Base-by-base conservation (phyloP, 1,140 invertebrate species). In the Drosophila parvula region DNA sequence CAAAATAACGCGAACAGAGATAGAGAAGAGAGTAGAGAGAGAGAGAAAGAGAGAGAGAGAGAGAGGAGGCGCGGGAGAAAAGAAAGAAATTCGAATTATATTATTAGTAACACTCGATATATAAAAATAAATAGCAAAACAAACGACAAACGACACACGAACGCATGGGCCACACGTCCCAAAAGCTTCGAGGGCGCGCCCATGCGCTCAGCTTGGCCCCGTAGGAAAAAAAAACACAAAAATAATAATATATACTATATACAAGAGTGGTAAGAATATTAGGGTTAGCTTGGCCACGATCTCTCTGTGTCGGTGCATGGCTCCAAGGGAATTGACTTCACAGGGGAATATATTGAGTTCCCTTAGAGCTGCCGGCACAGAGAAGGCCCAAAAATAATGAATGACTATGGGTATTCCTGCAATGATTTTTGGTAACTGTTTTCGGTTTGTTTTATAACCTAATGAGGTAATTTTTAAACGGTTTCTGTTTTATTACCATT, bases 101-200 rank as follows among this genome's bases (percentile, higher is more conserved):
- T 89, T 71, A 88, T 88, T 89, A 88, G 83, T 88, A 77, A 89
- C 73, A 89, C 81, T 82, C 75, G 58, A 79, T 67, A 59, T 79
- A 59, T 74, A 79, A 57, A 80, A 63, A 81, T 63, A 71, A 63
- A 36, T 64, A 64, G 68, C 61, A 61, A 77, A 78, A 4, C 95
- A 95, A 53, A 95, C 95, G 91, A 4, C 95, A 95, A 53, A 95
- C 95, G 91, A 59, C 94, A 95, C 97, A 96, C 9, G 94, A 94
- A 91, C 98, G 97, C 88, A 89, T 78, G 80, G 97, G 96, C 68
- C 94, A 95, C 94, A 95, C 74, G 96, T 92, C 89, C 96, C 69
- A 94, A 28, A 93, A 93, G 80, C 94, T 82, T 67, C 43, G 48
- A 94, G 56, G 93, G 92, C 79, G 94, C 94, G 47, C 93, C 91